A percentile compares a stretch with the other conserved stretches of the same genome.
These are phyloP conservation scores for Hypercompe scribonia DNA, from an alignment of 2,888 invertebrate species.

Conservation along the genomic window DNA sequence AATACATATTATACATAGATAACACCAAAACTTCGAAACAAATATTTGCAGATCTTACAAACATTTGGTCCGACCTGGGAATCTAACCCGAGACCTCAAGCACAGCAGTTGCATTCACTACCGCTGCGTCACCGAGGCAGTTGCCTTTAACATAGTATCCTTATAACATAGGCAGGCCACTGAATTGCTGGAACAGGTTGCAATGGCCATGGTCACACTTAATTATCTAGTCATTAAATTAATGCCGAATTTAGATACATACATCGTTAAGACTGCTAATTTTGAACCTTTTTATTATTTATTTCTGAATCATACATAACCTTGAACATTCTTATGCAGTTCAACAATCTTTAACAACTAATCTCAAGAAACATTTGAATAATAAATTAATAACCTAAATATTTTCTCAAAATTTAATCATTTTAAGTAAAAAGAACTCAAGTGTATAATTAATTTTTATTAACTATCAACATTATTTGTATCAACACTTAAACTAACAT, in stretches of 20 bases:
- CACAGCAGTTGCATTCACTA: too few species aligned
- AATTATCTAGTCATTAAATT: neutral
- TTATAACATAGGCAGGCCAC: neutral
- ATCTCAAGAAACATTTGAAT: neutral
- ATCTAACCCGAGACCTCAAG: too few species aligned
- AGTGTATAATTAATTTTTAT: neutral
- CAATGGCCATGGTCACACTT: neutral
- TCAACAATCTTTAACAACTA: neutral
- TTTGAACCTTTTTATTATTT: neutral
- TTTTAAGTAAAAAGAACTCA: neutral
- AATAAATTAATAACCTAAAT: neutral
- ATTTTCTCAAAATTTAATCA: neutral
- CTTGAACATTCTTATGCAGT: neutral
- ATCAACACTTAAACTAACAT: too few species aligned
- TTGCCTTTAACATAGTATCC: too few species aligned
- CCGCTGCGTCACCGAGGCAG: too few species aligned
- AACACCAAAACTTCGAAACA: too few species aligned
- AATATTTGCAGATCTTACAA: too few species aligned
- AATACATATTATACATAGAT: too few species aligned
- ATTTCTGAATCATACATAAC: neutral
- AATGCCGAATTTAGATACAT: neutral
- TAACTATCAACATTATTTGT: too few species aligned
- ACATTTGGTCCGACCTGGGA: too few species aligned
- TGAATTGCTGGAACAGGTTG: neutral
- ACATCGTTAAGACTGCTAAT: neutral